phyloP scores from a whole-genome alignment of 1,140 invertebrate genomes.

The Coboldia fuscipes region DNA sequence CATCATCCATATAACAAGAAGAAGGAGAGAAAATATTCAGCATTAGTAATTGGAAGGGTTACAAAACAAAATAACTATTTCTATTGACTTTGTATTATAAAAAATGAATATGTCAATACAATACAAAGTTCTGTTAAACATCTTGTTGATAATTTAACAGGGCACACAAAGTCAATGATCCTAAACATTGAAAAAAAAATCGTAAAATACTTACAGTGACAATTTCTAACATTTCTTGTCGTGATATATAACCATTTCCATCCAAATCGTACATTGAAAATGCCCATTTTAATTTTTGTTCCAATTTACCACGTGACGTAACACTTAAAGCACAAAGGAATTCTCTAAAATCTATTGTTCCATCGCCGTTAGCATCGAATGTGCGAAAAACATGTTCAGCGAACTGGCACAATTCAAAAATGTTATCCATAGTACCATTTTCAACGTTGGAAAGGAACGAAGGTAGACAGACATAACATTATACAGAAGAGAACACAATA shows the following conservation, averaged over 20 bases:
- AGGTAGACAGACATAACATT: no score
- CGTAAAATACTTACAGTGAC: conserved; percentile 52
- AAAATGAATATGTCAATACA: background rate
- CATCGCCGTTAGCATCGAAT: conserved; percentile 93
- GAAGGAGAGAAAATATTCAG: no score
- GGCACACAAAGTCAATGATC: conserved; percentile 1
- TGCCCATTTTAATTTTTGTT: conserved; percentile 95
- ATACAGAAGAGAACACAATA: no score
- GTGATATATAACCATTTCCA: conserved; percentile 83
- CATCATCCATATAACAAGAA: no score
- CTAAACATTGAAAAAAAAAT: background rate
- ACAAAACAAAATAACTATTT: no score
- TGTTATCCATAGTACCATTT: background rate
- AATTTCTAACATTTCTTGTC: conserved; percentile 92
- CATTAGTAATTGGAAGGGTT: no score
- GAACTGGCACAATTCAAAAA: conserved; percentile 59
- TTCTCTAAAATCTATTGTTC: conserved; percentile 95
- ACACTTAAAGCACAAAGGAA: conserved; percentile 91
- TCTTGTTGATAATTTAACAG: background rate
- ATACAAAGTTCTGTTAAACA: background rate
- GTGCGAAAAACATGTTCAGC: conserved; percentile 96
- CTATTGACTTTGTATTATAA: no score
- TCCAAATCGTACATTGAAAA: conserved; percentile 95
- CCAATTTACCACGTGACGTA: conserved; percentile 84
- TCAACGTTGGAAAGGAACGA: no score